These are phyloP conservation scores for Aplysina aerophoba DNA, from an alignment of 37 sponge, comb jelly and placozoan genomes.

Conservation along the genomic window DNA sequence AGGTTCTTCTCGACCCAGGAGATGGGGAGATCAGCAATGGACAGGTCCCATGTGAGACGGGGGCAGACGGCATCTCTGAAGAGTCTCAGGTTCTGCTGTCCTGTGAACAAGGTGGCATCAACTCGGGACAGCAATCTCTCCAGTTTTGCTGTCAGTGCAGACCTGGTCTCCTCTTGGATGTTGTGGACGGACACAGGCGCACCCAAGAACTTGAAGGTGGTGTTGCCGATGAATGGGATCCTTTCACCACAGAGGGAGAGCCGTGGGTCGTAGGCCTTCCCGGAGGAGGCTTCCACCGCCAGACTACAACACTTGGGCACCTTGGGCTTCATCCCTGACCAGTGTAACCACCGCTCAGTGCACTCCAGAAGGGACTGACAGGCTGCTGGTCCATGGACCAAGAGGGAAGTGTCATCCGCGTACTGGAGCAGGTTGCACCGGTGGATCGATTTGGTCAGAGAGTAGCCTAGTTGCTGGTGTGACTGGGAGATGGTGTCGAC, in stretches of 20 bases:
- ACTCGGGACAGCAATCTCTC: conserved; percentile 7
- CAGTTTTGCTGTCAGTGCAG: not conserved
- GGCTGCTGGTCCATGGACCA: too few relatives aligned
- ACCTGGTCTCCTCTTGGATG: not conserved
- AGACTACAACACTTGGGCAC: too few relatives aligned
- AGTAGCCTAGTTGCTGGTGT: too few relatives aligned
- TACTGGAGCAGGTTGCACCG: too few relatives aligned
- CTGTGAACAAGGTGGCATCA: not conserved
- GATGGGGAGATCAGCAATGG: not conserved
- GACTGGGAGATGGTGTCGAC: conserved; percentile 13
- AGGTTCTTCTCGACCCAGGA: conserved; percentile 5
- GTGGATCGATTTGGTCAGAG: too few relatives aligned
- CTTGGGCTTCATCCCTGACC: too few relatives aligned
- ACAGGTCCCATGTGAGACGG: not conserved
- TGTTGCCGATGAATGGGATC: not conserved
- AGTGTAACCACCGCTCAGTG: too few relatives aligned
- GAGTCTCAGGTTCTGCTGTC: conserved; percentile 11
- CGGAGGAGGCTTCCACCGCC: too few relatives aligned
- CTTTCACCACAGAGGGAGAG: not conserved
- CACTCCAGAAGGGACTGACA: too few relatives aligned
- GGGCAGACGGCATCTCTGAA: conserved; percentile 25
- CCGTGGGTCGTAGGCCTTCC: too few relatives aligned
- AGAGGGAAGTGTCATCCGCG: too few relatives aligned
- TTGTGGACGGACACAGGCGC: too few relatives aligned
- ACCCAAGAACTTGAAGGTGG: conserved; percentile 26